A percentile compares a stretch with the other conserved stretches of the same genome.
Conservation (phyloP, 2,113 vertebrate genomes). For the Urocynchramus pylzowi region DNA sequence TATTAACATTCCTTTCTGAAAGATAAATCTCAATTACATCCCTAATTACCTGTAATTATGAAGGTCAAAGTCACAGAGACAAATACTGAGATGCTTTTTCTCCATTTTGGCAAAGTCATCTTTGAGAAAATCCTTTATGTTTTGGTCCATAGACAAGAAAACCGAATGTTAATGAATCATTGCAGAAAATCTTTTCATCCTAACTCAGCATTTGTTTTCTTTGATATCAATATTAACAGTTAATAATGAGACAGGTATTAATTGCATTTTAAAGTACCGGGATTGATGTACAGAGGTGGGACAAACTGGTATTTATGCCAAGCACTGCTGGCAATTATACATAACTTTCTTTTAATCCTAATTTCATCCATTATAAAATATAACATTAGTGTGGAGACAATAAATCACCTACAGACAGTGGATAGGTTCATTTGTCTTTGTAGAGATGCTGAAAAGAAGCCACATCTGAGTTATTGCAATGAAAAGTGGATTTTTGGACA, state of each 20-base stretch:
- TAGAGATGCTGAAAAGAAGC: background rate
- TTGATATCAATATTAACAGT: background rate
- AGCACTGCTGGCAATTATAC: background rate
- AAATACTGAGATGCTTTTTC: background rate
- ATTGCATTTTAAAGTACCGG: constrained; percentile 34
- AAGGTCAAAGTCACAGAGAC: background rate
- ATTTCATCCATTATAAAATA: constrained; percentile 20
- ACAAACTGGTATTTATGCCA: background rate
- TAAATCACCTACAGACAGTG: constrained; percentile 23
- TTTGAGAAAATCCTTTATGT: background rate
- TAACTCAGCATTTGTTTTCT: background rate
- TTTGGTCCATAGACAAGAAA: background rate
- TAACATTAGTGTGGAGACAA: background rate
- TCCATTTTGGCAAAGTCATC: background rate
- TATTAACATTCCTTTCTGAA: background rate
- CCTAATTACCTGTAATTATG: background rate
- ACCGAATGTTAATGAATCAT: background rate
- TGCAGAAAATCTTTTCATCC: background rate
- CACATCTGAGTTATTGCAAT: background rate
- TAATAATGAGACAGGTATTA: constrained; percentile 6
- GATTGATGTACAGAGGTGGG: background rate
- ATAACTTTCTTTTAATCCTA: constrained; percentile 35
- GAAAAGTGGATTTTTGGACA: background rate
- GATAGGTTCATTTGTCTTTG: constrained; percentile 30
- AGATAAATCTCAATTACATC: background rate